phyloP scores from a whole-genome alignment of 2,888 invertebrate genomes.

The Nephrocerus scutellatus region DNA sequence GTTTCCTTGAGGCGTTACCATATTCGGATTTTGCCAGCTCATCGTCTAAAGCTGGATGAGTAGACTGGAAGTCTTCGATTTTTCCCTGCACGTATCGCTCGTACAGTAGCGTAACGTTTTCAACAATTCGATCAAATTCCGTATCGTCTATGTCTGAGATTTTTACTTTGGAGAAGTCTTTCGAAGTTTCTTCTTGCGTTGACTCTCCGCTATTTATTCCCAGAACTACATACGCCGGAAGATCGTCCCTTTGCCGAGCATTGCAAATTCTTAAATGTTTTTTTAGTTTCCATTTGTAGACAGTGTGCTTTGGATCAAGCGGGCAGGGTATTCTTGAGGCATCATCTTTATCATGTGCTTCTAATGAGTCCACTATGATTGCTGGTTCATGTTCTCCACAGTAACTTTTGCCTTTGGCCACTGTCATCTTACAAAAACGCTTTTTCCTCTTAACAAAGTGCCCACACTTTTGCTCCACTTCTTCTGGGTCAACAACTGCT shows the following conservation, averaged over 20 bases:
- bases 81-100: conserved; percentile 35
- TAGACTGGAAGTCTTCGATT: conserved; percentile 44
- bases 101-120: conserved; percentile 48
- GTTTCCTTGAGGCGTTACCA: conserved; percentile 60
- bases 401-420: conserved; percentile 59
- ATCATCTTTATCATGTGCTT: conserved; percentile 17
- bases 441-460: conserved; percentile 65
- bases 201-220: conserved; percentile 36
- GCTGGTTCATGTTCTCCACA: conserved; percentile 64
- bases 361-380: conserved; percentile 10
- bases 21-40: conserved; percentile 53
- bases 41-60: conserved; percentile 48
- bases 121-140: conserved; percentile 45
- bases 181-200: conserved; percentile 9
- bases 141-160: conserved; percentile 44
- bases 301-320: conserved; percentile 66
- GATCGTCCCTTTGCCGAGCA: conserved; percentile 52
- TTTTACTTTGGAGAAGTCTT: conserved; percentile 27
- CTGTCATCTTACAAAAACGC: conserved; percentile 68
- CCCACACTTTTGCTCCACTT: conserved; percentile 50
- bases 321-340: conserved; percentile 59
- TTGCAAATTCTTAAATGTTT: conserved; percentile 70
- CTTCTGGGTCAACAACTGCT: no score
- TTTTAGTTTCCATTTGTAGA: conserved; percentile 57
- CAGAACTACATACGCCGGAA: conserved; percentile 46